Percentiles rank a stretch among this genome's conserved stretches.
Evolutionary conservation across 1,140 invertebrate genomes (phyloP).

Genomic region (Saccostrea echinata): DNA sequence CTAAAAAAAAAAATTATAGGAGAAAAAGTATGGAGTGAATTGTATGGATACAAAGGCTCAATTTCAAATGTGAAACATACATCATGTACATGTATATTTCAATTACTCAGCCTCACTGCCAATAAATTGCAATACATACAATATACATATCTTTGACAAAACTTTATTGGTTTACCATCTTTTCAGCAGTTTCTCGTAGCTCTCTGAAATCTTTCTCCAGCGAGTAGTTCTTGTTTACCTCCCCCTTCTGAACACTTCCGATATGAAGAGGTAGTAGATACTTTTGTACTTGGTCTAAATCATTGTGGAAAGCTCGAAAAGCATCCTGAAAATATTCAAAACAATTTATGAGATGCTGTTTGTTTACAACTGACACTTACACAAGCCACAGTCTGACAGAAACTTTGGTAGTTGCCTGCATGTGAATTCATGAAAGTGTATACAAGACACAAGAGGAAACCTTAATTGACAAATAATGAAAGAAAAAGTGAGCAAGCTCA

Average conservation of each 20-base stretch:
- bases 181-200: conserved; percentile 72
- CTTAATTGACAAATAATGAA: no score
- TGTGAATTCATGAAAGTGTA: not conserved
- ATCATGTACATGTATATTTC: no score
- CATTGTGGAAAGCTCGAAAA: conserved; percentile 77
- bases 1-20: no score
- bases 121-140: no score
- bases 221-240: conserved; percentile 41
- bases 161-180: conserved; percentile 71
- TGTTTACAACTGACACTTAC: not conserved
- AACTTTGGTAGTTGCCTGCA: not conserved
- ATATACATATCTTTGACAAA: no score
- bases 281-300: conserved; percentile 71
- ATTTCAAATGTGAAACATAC: no score
- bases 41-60: no score
- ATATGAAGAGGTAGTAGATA: conserved; percentile 76
- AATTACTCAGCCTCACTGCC: no score
- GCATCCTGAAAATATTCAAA: conserved; percentile 72
- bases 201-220: conserved; percentile 75
- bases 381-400: no score
- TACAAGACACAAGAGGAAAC: not conserved
- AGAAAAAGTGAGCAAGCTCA: no score
- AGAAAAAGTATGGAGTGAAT: no score
- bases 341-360: not conserved
- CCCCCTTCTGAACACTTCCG: conserved; percentile 64